These are phyloP conservation scores for Bombus pyrosoma DNA, from an alignment of 1,140 invertebrate species.

Conservation along the genomic window DNA sequence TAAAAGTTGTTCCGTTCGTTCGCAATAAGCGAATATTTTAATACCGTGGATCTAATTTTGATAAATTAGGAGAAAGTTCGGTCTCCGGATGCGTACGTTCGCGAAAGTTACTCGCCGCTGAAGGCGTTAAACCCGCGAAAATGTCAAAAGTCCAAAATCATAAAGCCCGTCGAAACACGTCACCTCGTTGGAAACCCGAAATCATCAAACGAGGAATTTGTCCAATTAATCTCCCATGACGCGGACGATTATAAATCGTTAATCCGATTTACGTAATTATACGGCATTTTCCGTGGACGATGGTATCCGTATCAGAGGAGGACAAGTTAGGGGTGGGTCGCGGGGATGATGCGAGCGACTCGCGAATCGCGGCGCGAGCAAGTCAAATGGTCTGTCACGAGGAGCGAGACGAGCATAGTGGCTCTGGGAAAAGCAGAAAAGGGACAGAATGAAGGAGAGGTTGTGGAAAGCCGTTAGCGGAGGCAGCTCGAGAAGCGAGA, in stretches of 20 bases:
- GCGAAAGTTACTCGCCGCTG: no score
- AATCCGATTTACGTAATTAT: conserved; percentile 24
- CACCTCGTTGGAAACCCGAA: no score
- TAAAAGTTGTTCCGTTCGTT: no score
- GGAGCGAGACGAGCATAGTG: neutral
- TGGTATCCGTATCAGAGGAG: neutral
- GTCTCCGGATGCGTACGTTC: no score
- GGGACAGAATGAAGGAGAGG: neutral
- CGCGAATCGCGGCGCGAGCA: conserved; percentile 20
- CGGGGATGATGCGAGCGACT: neutral
- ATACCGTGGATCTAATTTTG: no score
- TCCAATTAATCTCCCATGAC: conserved; percentile 5
- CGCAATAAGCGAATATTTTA: no score
- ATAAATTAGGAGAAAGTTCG: no score
- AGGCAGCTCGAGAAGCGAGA: conserved; percentile 63
- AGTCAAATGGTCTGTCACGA: conserved; percentile 16
- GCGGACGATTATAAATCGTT: conserved; percentile 24
- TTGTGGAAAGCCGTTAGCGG: conserved; percentile 50
- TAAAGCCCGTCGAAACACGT: no score
- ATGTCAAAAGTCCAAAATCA: no score
- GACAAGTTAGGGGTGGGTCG: no score
- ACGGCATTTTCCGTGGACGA: neutral
- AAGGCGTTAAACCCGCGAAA: no score
- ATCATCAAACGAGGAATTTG: neutral
- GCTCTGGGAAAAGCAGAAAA: neutral